Conservation (phyloP, 2,113 vertebrate species). For the Vireo altiloquus region DNA sequence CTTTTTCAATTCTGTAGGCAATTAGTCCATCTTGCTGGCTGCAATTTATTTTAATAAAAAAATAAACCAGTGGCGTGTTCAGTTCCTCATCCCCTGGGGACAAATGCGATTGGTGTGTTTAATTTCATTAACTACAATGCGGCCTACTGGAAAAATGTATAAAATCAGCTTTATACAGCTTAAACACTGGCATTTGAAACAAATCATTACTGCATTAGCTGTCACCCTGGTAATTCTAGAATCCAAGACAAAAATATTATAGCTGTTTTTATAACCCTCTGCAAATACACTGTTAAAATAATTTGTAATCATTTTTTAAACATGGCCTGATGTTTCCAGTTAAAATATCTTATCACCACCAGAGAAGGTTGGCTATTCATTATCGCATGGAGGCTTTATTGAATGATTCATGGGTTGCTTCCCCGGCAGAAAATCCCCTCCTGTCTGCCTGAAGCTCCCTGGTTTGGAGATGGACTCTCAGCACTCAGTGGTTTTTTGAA, state of each 20-base stretch:
- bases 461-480: not conserved
- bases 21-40: conserved; percentile 91
- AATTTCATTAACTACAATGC: conserved; percentile 97
- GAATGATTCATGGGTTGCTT: not conserved
- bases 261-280: conserved; percentile 80
- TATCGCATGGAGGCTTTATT: not conserved
- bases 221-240: conserved; percentile 80
- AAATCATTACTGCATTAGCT: conserved; percentile 86
- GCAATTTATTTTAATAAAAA: conserved; percentile 98
- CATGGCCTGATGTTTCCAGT: conserved; percentile 55
- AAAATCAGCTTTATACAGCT: conserved; percentile 86
- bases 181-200: conserved; percentile 87
- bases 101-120: conserved; percentile 89
- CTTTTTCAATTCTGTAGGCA: conserved; percentile 85
- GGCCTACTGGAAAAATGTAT: conserved; percentile 90
- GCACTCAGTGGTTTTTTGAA: not conserved
- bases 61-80: conserved; percentile 89
- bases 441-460: not conserved
- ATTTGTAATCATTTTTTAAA: conserved; percentile 77
- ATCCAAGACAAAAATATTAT: conserved; percentile 77
- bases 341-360: conserved; percentile 66
- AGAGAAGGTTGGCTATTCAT: conserved; percentile 1
- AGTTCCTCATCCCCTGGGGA: conserved; percentile 85
- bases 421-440: not conserved
- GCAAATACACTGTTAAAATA: conserved; percentile 77